These are phyloP conservation scores for Poecilia velifera DNA, from an alignment of 2,797 vertebrate species.

Conservation along the genomic window DNA sequence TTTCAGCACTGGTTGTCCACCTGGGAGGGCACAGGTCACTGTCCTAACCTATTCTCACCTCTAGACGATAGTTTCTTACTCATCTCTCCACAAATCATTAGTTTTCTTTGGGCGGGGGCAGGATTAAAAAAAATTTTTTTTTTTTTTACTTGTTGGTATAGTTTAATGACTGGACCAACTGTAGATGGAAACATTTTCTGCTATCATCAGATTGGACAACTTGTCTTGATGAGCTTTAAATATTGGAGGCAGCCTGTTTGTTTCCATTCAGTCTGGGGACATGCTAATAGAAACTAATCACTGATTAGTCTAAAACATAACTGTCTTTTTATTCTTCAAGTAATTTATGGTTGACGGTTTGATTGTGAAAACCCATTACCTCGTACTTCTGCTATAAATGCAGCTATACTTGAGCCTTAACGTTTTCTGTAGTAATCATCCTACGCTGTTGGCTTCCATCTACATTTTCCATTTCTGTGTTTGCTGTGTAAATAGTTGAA, in stretches of 20 bases:
- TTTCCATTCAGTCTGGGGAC: constrained; percentile 33
- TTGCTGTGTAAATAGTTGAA: constrained; percentile 83
- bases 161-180: constrained; percentile 21
- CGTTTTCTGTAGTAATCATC: constrained; percentile 66
- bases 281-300: constrained; percentile 57
- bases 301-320: constrained; percentile 63
- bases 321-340: constrained; percentile 30
- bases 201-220: constrained; percentile 7
- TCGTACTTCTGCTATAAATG: constrained; percentile 72
- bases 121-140: not conserved
- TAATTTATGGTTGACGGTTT: constrained; percentile 79
- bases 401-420: constrained; percentile 74
- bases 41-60: constrained; percentile 57
- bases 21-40: constrained; percentile 62
- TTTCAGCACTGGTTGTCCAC: constrained; percentile 68
- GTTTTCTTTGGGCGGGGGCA: constrained; percentile 23
- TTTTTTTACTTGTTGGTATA: not conserved
- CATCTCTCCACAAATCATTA: constrained; percentile 32
- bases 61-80: constrained; percentile 42
- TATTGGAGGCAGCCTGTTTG: constrained; percentile 45
- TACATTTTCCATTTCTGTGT: constrained; percentile 66
- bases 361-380: constrained; percentile 83
- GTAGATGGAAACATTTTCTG: constrained; percentile 7
- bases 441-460: constrained; percentile 67
- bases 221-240: constrained; percentile 26